These are phyloP conservation scores for Lycocorax pyrrhopterus DNA, from an alignment of 2,113 vertebrate genomes.

Conservation along the genomic window DNA sequence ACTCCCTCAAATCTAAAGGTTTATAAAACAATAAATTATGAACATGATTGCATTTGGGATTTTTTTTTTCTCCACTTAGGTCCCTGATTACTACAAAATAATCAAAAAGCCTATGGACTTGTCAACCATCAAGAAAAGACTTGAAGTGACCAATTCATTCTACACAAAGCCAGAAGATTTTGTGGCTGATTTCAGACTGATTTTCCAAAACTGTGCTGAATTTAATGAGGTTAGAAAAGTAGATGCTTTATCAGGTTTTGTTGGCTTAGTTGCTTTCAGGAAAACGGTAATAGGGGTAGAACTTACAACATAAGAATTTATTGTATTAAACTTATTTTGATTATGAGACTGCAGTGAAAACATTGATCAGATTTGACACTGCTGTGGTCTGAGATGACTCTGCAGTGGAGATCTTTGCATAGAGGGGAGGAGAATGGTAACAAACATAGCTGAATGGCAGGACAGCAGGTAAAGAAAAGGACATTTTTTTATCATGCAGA, in stretches of 20 bases:
- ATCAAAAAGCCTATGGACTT: constrained; percentile 84
- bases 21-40: not conserved
- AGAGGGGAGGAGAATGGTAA: not conserved
- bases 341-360: not conserved
- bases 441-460: not conserved
- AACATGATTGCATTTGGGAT: not conserved
- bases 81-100: constrained; percentile 83
- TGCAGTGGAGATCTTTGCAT: not conserved
- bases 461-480: not conserved
- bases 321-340: not conserved
- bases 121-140: constrained; percentile 79
- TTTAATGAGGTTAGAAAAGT: constrained; percentile 78
- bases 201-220: constrained; percentile 81
- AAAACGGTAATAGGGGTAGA: not conserved
- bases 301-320: not conserved
- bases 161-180: constrained; percentile 78
- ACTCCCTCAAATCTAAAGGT: not conserved
- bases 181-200: constrained; percentile 76
- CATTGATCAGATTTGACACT: not conserved
- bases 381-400: not conserved
- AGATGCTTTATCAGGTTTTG: not conserved
- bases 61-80: constrained; percentile 41
- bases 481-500: not conserved
- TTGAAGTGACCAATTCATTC: constrained; percentile 66
- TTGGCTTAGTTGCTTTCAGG: not conserved